These are phyloP conservation scores for Onychostruthus taczanowskii DNA, from an alignment of 2,113 vertebrate genomes.

Conservation along the genomic window DNA sequence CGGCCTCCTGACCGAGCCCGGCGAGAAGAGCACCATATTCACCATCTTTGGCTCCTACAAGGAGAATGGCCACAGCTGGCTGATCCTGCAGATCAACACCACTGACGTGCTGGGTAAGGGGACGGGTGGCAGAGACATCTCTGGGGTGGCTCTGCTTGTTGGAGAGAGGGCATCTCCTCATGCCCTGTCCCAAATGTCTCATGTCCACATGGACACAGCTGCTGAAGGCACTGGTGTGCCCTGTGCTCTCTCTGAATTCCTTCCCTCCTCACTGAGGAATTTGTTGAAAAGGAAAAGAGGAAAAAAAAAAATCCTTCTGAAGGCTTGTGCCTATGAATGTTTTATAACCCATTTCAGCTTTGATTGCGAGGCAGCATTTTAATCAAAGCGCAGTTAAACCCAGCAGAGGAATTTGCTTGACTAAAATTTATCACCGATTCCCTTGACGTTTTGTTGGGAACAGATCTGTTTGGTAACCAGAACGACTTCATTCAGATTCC, in stretches of 20 bases:
- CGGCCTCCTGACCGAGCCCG: slow-evolving; percentile 92
- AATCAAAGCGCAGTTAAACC: slow-evolving; percentile 58
- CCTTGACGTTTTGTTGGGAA: neutral
- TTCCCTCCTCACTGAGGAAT: neutral
- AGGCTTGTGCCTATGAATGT: slow-evolving; percentile 50
- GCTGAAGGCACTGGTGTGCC: neutral
- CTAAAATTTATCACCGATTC: slow-evolving; percentile 23
- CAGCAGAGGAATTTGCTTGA: slow-evolving; percentile 49
- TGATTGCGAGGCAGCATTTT: slow-evolving; percentile 46
- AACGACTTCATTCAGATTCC: neutral
- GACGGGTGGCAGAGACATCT: neutral
- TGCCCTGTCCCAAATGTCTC: neutral
- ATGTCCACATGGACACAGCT: fast-evolving
- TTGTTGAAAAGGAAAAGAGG: neutral
- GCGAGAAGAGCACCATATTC: slow-evolving; percentile 95
- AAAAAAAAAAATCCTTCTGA: neutral
- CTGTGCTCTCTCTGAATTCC: neutral
- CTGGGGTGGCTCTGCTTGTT: neutral
- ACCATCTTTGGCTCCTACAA: slow-evolving; percentile 97
- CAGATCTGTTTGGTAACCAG: slow-evolving; percentile 27
- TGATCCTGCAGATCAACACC: slow-evolving; percentile 96
- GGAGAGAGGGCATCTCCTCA: neutral
- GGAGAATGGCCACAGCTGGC: slow-evolving; percentile 93
- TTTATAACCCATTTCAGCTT: slow-evolving; percentile 48
- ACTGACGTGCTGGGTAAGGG: slow-evolving; percentile 86